Evolutionary conservation across 2,113 vertebrate species (phyloP).

Genomic region (Zingel zingel): DNA sequence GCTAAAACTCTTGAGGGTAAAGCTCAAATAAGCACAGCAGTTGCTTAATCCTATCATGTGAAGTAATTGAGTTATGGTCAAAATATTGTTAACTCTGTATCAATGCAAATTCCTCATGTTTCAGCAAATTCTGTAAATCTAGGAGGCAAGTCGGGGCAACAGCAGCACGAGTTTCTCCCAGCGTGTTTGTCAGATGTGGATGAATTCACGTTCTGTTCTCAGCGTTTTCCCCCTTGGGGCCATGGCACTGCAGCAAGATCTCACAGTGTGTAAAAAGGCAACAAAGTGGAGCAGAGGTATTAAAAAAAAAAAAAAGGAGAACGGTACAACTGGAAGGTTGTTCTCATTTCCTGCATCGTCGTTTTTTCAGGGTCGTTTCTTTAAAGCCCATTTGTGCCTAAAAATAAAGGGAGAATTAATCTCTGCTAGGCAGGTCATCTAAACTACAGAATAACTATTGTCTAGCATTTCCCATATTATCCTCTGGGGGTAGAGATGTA

Average conservation of each 20-base stretch:
- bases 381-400: conserved; percentile 44
- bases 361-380: conserved; percentile 43
- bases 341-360: conserved; percentile 60
- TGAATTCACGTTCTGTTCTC: conserved; percentile 75
- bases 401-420: conserved; percentile 69
- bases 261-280: conserved; percentile 42
- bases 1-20: neutral
- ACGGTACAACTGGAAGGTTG: conserved; percentile 36
- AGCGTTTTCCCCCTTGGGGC: conserved; percentile 42
- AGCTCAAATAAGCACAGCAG: neutral
- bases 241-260: conserved; percentile 33
- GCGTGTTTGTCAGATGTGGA: conserved; percentile 41
- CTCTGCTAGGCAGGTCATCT: conserved; percentile 42
- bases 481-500: conserved; percentile 42
- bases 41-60: conserved; percentile 1
- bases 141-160: conserved; percentile 40
- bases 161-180: conserved; percentile 33
- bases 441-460: conserved; percentile 55
- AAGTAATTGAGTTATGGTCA: conserved; percentile 7
- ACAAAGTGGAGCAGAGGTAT: conserved; percentile 51
- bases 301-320: conserved; percentile 34
- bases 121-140: conserved; percentile 28
- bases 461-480: conserved; percentile 38
- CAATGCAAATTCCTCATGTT: conserved; percentile 32
- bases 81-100: conserved; percentile 30